phyloP scores from a whole-genome alignment of 2,888 invertebrate species.

The Chrysotoxum bicinctum region DNA sequence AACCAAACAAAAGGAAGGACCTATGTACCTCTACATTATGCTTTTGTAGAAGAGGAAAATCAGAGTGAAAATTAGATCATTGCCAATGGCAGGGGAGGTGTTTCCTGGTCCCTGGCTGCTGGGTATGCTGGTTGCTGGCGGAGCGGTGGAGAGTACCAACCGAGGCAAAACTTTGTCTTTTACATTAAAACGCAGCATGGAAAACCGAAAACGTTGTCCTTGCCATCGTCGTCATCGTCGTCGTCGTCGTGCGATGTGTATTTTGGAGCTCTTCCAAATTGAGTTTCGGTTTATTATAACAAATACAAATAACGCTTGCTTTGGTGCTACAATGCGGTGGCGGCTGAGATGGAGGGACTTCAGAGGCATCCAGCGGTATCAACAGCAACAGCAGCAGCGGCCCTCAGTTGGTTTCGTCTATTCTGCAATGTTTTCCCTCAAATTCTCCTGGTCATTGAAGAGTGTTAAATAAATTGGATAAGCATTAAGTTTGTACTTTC shows the following conservation, averaged over 20 bases:
- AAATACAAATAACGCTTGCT: conserved; percentile 43
- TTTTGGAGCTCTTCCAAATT: conserved; percentile 63
- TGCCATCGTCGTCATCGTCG: neutral
- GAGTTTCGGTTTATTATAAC: conserved; percentile 58
- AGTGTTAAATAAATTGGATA: conserved; percentile 40
- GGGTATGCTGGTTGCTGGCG: neutral
- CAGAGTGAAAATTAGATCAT: conserved; percentile 34
- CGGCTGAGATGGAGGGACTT: neutral
- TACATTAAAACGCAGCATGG: conserved; percentile 47
- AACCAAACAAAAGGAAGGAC: conserved; percentile 10
- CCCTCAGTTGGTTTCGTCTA: conserved; percentile 39
- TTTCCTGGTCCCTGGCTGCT: neutral
- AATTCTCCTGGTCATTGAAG: conserved; percentile 31
- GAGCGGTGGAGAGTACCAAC: neutral
- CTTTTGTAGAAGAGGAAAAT: conserved; percentile 15
- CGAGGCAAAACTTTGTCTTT: conserved; percentile 54
- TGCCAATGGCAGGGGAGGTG: conserved; percentile 41
- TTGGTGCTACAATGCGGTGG: neutral
- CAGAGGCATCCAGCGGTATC: neutral
- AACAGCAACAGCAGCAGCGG: neutral
- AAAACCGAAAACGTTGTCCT: conserved; percentile 4
- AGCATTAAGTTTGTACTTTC: conserved; percentile 21
- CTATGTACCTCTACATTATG: conserved; percentile 12
- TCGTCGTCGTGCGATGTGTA: conserved; percentile 33
- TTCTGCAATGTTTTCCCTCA: conserved; percentile 14